Percentiles rank a stretch among this genome's conserved stretches.
Conservation (phyloP, 2,113 vertebrate species). For the Axis porcinus region DNA sequence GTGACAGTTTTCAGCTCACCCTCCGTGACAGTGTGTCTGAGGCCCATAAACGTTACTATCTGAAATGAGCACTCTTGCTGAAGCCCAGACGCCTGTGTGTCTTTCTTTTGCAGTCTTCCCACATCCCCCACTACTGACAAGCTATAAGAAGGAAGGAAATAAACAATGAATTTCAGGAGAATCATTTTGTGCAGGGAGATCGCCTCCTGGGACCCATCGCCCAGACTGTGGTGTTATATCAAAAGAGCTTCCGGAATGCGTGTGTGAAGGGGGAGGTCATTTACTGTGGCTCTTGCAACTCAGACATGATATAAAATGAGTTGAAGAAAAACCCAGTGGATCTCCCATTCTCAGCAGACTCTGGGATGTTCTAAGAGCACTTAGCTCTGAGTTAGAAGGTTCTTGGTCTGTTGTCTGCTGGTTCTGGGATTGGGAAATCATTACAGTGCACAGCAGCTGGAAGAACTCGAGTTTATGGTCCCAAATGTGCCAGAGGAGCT, state of each 20-base stretch:
- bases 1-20: background rate
- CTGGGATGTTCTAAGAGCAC: background rate
- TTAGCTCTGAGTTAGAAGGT: background rate
- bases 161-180: slow-evolving; percentile 8
- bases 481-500: background rate
- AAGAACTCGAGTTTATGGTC: background rate
- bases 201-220: background rate
- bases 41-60: background rate
- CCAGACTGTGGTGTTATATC: background rate
- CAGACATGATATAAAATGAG: background rate
- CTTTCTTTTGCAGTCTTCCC: background rate
- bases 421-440: background rate
- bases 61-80: background rate
- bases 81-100: background rate
- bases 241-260: background rate
- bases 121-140: background rate
- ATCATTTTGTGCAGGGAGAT: background rate
- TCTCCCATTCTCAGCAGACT: background rate
- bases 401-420: background rate
- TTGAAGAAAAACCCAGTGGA: background rate
- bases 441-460: background rate
- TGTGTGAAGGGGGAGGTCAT: background rate
- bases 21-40: background rate
- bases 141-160: slow-evolving; percentile 15
- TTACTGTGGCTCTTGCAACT: background rate